Evolutionary conservation across 2,113 vertebrate genomes (phyloP).

Genomic region (Oncorhynchus masou): DNA sequence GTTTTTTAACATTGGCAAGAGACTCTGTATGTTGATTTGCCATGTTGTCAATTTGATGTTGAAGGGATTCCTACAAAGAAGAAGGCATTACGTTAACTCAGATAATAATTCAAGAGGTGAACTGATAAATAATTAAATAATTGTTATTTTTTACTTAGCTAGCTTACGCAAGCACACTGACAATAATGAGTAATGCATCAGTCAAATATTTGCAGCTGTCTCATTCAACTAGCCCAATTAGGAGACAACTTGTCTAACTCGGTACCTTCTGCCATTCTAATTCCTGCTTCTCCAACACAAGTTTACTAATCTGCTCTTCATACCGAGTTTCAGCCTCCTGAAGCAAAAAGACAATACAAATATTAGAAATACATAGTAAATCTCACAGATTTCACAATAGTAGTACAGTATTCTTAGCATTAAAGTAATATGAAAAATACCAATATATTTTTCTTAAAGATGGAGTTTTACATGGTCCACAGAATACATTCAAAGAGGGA

Average conservation of each 20-base stretch:
- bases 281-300: conserved; percentile 89
- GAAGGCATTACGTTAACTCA: neutral
- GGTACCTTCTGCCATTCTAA: conserved; percentile 89
- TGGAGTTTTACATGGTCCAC: too few species aligned
- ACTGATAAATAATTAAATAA: neutral
- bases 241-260: too few species aligned
- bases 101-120: neutral
- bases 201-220: neutral
- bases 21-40: conserved; percentile 80
- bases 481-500: conserved; percentile 29
- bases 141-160: neutral
- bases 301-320: conserved; percentile 86
- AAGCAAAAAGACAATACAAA: conserved; percentile 8
- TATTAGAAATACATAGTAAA: neutral
- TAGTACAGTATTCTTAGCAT: neutral
- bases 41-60: conserved; percentile 69
- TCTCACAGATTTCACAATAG: too few species aligned
- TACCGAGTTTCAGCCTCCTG: conserved; percentile 84
- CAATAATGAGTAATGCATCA: neutral
- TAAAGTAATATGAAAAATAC: neutral
- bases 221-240: neutral
- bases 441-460: neutral
- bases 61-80: conserved; percentile 48
- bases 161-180: too few species aligned
- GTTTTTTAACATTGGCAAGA: conserved; percentile 78